Conservation (phyloP, 1,140 invertebrate species). For the Drosophila kikkawai region DNA sequence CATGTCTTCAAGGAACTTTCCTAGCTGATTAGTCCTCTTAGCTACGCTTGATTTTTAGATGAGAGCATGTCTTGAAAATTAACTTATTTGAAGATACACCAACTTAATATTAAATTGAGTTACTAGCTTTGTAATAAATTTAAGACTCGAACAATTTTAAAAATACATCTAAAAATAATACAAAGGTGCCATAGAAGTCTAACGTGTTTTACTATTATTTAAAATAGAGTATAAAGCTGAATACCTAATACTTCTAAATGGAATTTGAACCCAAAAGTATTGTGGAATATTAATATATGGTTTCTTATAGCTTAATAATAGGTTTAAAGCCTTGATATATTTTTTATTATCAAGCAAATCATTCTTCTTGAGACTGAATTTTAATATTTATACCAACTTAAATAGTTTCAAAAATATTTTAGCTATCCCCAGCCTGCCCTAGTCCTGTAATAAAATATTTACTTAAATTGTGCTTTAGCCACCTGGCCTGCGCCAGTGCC, state of each 20-base stretch:
- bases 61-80: not conserved
- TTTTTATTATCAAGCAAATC: not conserved
- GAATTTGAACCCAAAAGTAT: not conserved
- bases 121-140: not conserved
- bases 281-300: not conserved
- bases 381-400: slow-evolving; percentile 11
- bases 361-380: not conserved
- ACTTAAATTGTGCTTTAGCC: slow-evolving; percentile 1
- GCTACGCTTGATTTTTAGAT: slow-evolving; percentile 5
- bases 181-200: not conserved
- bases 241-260: not conserved
- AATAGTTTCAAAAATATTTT: slow-evolving; percentile 1
- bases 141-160: not conserved
- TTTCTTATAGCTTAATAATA: too few relatives aligned
- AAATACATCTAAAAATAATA: not conserved
- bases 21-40: slow-evolving; percentile 1
- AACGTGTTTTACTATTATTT: not conserved
- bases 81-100: not conserved
- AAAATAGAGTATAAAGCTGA: not conserved
- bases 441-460: slow-evolving; percentile 17
- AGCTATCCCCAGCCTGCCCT: not conserved
- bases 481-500: not conserved
- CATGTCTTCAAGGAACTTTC: not conserved
- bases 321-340: too few relatives aligned
- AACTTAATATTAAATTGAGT: not conserved